These are phyloP conservation scores for Tenrec ecaudatus DNA, from an alignment of 2,113 vertebrate genomes.

Conservation along the genomic window DNA sequence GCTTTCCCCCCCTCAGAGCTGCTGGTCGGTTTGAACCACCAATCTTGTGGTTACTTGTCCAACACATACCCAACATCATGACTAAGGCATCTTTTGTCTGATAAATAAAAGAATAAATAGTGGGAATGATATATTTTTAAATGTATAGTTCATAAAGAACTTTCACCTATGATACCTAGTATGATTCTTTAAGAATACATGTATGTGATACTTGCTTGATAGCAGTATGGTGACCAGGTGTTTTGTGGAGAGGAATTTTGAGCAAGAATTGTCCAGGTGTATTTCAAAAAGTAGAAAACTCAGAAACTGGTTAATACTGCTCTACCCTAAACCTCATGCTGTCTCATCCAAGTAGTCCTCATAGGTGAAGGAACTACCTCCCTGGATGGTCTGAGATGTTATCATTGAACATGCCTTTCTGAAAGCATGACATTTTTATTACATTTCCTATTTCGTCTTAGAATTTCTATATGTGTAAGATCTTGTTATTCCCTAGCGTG, in stretches of 20 bases:
- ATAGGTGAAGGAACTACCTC: not conserved
- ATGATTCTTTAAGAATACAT: not conserved
- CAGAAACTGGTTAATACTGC: not conserved
- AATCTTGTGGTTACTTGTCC: too few species aligned
- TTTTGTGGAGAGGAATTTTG: not conserved
- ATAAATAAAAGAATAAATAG: not conserved
- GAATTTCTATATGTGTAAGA: not conserved
- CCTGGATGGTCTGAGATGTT: too few species aligned
- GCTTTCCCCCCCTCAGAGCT: too few species aligned
- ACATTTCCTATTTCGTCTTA: not conserved
- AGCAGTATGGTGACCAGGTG: not conserved
- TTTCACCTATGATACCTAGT: not conserved
- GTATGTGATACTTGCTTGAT: not conserved
- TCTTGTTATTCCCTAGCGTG: too few species aligned
- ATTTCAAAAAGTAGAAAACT: not conserved
- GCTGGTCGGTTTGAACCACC: too few species aligned
- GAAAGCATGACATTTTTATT: not conserved
- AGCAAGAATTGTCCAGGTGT: not conserved
- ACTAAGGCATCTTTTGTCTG: too few species aligned
- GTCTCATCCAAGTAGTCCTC: too few species aligned
- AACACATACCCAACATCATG: too few species aligned
- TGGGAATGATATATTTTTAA: not conserved
- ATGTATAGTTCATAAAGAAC: not conserved
- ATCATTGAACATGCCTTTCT: not conserved
- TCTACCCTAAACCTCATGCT: rapidly evolving